Conservation (phyloP, 2,797 vertebrate genomes). For the Meriones psammophilus region DNA sequence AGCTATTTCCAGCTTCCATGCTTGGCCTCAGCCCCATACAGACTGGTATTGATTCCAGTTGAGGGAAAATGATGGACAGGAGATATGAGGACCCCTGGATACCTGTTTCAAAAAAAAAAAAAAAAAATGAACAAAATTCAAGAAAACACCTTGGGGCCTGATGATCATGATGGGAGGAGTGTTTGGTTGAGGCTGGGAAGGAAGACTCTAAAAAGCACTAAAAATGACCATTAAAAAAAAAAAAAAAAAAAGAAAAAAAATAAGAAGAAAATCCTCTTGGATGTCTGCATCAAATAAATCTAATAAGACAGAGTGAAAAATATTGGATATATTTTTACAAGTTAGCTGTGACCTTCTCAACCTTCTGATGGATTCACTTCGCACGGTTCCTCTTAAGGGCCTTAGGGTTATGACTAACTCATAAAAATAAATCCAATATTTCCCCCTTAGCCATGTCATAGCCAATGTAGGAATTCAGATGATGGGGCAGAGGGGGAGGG, state of each 20-base stretch:
- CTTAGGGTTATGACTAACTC: conserved; percentile 90
- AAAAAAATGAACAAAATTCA: not conserved
- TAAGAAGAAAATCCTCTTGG: conserved; percentile 75
- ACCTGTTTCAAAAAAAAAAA: not conserved
- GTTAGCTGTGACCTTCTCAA: conserved; percentile 89
- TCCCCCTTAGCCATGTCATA: conserved; percentile 90
- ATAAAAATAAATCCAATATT: conserved; percentile 92
- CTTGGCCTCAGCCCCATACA: not conserved
- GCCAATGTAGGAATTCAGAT: conserved; percentile 88
- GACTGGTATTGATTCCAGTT: not conserved
- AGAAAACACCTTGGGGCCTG: not conserved
- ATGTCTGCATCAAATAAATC: conserved; percentile 89
- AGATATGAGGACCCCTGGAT: not conserved
- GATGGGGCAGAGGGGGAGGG: conserved; percentile 85
- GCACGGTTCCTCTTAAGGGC: conserved; percentile 88
- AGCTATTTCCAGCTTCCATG: not conserved
- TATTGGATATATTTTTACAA: conserved; percentile 92
- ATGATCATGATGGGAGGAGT: conserved; percentile 5
- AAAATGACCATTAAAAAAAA: conserved; percentile 76
- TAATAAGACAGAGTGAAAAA: conserved; percentile 91
- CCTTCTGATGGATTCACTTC: conserved; percentile 90
- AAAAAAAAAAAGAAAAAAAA: not conserved
- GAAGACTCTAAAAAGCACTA: conserved; percentile 70
- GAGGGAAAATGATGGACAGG: too few species aligned
- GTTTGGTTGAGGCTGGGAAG: conserved; percentile 74